A percentile compares a stretch with the other conserved stretches of the same genome.
Conservation (phyloP, 2,113 vertebrate species). For the Arizona elegans region DNA sequence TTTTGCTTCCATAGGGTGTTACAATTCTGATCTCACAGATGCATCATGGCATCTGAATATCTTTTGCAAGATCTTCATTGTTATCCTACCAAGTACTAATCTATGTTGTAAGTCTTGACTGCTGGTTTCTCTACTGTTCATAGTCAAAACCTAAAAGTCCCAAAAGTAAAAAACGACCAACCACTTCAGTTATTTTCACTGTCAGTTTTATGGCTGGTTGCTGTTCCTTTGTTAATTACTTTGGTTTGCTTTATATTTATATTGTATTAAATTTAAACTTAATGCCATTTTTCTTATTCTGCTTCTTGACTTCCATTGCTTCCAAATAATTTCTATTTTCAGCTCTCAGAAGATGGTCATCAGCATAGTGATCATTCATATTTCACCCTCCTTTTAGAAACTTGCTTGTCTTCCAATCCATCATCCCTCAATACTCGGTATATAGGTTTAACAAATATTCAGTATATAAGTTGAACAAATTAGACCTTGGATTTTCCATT, state of each 20-base stretch:
- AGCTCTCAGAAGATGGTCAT: background rate
- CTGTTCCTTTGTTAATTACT: background rate
- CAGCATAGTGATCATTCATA: background rate
- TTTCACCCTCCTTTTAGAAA: background rate
- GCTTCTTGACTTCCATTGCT: background rate
- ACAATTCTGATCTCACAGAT: background rate
- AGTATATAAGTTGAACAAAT: background rate
- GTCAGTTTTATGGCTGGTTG: background rate
- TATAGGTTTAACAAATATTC: background rate
- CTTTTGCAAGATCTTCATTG: background rate
- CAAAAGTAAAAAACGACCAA: background rate
- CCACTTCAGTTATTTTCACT: background rate
- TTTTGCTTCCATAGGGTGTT: background rate
- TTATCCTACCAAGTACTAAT: background rate
- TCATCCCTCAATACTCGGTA: background rate
- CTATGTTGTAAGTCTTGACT: background rate
- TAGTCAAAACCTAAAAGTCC: background rate
- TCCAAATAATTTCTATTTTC: background rate
- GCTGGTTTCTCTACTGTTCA: background rate
- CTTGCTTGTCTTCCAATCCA: background rate
- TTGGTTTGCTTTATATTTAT: background rate
- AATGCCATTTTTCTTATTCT: background rate
- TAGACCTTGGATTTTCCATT: background rate
- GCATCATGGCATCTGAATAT: background rate
- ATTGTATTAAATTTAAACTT: background rate